Base-by-base conservation (phyloP, 53 echinoderm and acorn worm species). In the Echinometra lucunter region DNA sequence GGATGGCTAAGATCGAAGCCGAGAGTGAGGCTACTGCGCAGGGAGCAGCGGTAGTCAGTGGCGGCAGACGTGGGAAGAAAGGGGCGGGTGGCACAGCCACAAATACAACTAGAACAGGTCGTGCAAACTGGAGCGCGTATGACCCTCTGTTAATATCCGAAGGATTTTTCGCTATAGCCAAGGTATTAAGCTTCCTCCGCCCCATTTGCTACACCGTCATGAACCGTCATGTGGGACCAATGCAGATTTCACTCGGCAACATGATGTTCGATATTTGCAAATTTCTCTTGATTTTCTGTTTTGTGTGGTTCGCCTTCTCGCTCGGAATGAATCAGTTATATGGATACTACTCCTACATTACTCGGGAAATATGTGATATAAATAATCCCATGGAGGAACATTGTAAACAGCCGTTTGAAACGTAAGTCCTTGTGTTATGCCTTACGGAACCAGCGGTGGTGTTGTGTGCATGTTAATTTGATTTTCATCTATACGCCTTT, bases 221-320 rank as follows among this genome's bases (percentile, higher is more conserved):
- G 98, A 99, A 97, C 58, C 96, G 97, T 66, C 99, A 99, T 63
- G 99, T 99, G 45, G 99, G 99, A 34, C 99, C 99, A 25, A 99
- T 99, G 99, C 99, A 99, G 96, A 99, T 99, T 55, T 99, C 99
- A 1, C 95, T 99, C 2, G 99, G 99, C 57, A 96, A 98, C 85
- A 99, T 99, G 99, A 98, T 99, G 97, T 98, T 99, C 90, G 99
- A 99, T 69, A 99, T 99, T 90, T 95, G 97, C 94, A 99, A 99
- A 75, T 99, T 99, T 92, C 95, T 99, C 91, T 91, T 99, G 58
- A 99, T 99, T 58, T 99, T 99, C 94, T 97, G 96, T 19, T 98
- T 99, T 89, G 99, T 99, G 37, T 96, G 98, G 95, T 98, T 99
- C 94, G 99, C 99, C 81, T 99, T 99, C 89, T 99, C 99, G 8